Percentiles rank a stretch among this genome's conserved stretches.
Evolutionary conservation across 2,888 invertebrate species (phyloP).

Genomic region (Lasioglossum oenotherae): DNA sequence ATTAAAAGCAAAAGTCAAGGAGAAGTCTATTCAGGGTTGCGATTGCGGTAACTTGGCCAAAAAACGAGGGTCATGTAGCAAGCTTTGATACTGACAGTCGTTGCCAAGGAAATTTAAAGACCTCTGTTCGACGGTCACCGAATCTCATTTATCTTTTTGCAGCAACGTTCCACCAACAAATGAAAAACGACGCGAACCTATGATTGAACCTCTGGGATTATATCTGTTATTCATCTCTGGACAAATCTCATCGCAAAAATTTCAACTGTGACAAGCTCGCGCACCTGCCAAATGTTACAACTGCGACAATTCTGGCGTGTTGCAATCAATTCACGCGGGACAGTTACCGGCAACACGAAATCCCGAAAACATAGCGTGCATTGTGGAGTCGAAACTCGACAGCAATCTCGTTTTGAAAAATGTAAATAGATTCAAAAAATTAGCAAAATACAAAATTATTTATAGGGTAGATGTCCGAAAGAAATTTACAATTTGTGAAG

Average conservation of each 20-base stretch:
- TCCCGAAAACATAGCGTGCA: background rate
- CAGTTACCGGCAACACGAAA: background rate
- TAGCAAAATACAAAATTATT: background rate
- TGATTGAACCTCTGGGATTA: background rate
- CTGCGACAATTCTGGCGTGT: background rate
- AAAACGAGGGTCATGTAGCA: constrained; percentile 60
- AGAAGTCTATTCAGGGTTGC: constrained; percentile 65
- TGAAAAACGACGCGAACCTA: background rate
- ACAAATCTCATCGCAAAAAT: background rate
- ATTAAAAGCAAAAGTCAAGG: constrained; percentile 68
- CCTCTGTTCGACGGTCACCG: constrained; percentile 20
- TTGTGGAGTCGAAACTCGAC: background rate
- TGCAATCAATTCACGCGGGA: background rate
- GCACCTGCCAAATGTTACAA: constrained; percentile 20
- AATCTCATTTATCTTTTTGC: constrained; percentile 19
- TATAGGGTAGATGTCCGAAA: background rate
- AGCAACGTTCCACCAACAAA: background rate
- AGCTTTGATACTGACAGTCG: constrained; percentile 38
- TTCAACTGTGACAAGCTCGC: background rate
- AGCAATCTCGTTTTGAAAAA: background rate
- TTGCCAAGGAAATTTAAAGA: constrained; percentile 62
- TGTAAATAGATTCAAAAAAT: background rate
- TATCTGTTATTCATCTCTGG: background rate
- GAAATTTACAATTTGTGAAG: no score
- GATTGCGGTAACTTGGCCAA: constrained; percentile 66